These are phyloP conservation scores for Anodontia alba DNA, from an alignment of 2,888 invertebrate species.

Conservation along the genomic window DNA sequence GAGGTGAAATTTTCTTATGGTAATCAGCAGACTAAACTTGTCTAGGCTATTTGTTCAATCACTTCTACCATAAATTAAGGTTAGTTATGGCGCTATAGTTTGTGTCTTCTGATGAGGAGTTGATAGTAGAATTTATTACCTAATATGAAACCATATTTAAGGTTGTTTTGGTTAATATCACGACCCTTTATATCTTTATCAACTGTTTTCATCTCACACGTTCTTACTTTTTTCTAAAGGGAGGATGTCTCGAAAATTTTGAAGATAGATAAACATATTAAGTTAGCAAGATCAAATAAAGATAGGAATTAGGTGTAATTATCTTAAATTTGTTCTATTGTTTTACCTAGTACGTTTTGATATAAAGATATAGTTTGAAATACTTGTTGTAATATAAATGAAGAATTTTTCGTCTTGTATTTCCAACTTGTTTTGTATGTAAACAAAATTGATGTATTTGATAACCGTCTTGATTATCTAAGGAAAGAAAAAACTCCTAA, in stretches of 20 bases:
- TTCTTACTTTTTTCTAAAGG: neutral
- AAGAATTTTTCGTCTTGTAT: neutral
- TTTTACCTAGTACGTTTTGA: neutral
- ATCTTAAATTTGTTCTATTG: slow-evolving; percentile 10
- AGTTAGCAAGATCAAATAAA: slow-evolving; percentile 1
- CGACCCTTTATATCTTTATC: neutral
- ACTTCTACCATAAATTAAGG: no score
- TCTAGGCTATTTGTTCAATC: no score
- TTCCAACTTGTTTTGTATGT: neutral
- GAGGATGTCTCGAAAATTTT: neutral
- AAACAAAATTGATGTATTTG: neutral
- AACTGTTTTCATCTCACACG: neutral
- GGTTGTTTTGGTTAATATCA: neutral
- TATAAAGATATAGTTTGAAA: slow-evolving; percentile 13
- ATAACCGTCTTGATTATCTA: neutral
- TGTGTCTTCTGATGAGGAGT: no score
- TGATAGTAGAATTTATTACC: no score
- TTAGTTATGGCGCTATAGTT: no score
- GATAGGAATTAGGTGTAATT: neutral
- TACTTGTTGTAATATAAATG: neutral
- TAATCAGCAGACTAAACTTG: no score
- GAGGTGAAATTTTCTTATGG: no score
- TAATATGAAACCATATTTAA: no score
- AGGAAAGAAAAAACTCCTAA: neutral
- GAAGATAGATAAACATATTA: slow-evolving; percentile 8